Evolutionary conservation across 1,140 invertebrate species (phyloP).

Genomic region (Pinna nobilis): DNA sequence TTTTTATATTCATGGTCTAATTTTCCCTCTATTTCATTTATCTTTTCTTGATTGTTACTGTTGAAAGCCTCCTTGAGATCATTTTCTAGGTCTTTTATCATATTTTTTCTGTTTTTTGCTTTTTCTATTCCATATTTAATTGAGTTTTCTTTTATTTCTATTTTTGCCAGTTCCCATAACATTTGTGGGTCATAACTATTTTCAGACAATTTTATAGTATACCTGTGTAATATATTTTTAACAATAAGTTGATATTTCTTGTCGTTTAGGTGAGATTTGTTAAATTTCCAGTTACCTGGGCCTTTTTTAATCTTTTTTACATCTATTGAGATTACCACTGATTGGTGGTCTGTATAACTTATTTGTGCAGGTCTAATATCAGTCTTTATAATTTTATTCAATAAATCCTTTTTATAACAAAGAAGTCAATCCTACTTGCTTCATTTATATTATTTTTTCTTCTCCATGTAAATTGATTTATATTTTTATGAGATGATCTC

Average conservation of each 20-base stretch:
- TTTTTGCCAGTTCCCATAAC: neutral
- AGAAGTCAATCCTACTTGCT: constrained; percentile 20
- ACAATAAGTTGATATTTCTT: constrained; percentile 4
- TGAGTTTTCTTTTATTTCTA: neutral
- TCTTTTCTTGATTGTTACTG: neutral
- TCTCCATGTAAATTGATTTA: constrained; percentile 16
- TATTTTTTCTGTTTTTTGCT: neutral
- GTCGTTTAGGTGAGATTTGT: neutral
- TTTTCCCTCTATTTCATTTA: neutral
- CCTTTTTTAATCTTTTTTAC: neutral
- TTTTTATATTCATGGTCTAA: neutral
- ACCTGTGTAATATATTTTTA: neutral
- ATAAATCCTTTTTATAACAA: neutral
- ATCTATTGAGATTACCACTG: neutral
- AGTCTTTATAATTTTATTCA: neutral
- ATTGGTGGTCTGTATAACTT: constrained; percentile 9
- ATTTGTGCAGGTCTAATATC: constrained; percentile 20
- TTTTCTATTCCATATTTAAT: neutral
- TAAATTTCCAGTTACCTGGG: neutral
- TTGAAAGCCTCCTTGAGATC: neutral
- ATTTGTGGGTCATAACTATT: neutral
- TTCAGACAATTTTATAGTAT: neutral
- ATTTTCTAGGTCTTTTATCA: neutral
- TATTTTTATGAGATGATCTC: too few relatives aligned
- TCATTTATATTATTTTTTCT: constrained; percentile 15